Evolutionary conservation across 1,140 invertebrate species (phyloP).

Genomic region (Pissodes strobi): DNA sequence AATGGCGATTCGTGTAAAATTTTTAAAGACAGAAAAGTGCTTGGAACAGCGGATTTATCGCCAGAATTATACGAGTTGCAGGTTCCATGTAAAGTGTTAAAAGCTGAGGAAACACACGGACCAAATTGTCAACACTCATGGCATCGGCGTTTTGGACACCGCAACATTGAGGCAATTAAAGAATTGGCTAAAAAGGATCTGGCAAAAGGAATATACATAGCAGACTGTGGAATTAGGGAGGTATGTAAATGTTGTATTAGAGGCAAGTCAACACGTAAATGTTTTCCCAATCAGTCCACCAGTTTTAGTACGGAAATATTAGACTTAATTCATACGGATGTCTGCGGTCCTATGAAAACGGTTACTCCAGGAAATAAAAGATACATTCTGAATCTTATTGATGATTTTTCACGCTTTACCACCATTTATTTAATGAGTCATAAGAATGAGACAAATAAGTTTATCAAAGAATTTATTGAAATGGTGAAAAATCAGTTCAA

Average conservation of each 20-base stretch:
- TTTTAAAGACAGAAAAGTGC: too few species aligned
- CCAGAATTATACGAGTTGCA: background rate
- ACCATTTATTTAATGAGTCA: background rate
- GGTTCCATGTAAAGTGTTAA: background rate
- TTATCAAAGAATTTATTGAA: background rate
- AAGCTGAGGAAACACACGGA: background rate
- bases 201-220: too few species aligned
- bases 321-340: too few species aligned
- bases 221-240: too few species aligned
- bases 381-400: background rate
- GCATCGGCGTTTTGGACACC: too few species aligned
- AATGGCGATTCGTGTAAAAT: background rate
- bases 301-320: background rate
- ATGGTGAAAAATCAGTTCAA: conserved; percentile 1
- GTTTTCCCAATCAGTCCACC: too few species aligned
- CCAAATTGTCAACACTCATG: background rate
- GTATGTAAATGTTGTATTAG: too few species aligned
- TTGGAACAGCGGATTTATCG: too few species aligned
- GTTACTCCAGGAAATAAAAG: too few species aligned
- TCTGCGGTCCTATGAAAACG: too few species aligned
- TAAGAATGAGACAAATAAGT: background rate
- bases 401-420: conserved; percentile 3
- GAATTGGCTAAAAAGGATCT: too few species aligned
- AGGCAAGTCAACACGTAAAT: too few species aligned
- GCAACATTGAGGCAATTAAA: background rate